Conservation (phyloP, 35 echinoderm and acorn worm genomes). For the Lytechinus variegatus region DNA sequence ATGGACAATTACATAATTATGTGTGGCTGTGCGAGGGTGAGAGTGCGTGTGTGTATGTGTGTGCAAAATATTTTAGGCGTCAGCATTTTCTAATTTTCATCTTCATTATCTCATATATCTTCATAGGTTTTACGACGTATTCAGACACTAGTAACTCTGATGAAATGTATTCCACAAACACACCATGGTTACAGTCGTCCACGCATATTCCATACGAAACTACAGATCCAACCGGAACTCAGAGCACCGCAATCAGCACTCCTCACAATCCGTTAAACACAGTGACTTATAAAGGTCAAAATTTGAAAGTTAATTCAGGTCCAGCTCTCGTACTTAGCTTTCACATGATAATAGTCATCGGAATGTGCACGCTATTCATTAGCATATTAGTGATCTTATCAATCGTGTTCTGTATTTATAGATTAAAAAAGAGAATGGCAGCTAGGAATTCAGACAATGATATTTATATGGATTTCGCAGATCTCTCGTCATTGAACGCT, state of each 20-base stretch:
- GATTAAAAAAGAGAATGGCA: not conserved
- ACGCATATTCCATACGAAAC: not conserved
- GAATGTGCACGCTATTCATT: not conserved
- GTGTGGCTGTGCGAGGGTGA: no score
- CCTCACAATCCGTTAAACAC: no score
- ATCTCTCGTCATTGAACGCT: not conserved
- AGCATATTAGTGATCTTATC: not conserved
- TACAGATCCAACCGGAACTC: no score
- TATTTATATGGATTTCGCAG: not conserved
- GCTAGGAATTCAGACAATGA: not conserved
- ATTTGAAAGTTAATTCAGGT: not conserved
- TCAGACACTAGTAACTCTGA: not conserved
- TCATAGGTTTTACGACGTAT: not conserved
- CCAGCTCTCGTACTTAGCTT: not conserved
- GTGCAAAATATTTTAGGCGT: no score
- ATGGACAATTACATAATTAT: no score
- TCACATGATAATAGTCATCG: not conserved
- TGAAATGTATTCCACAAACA: not conserved
- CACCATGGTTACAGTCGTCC: not conserved
- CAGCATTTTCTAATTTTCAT: no score
- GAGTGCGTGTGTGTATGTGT: no score
- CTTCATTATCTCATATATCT: not conserved
- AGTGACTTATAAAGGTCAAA: not conserved
- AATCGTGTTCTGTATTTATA: not conserved
- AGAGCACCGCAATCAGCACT: no score